phyloP scores from a whole-genome alignment of 2,797 vertebrate genomes.

The Dicrostonyx torquatus region DNA sequence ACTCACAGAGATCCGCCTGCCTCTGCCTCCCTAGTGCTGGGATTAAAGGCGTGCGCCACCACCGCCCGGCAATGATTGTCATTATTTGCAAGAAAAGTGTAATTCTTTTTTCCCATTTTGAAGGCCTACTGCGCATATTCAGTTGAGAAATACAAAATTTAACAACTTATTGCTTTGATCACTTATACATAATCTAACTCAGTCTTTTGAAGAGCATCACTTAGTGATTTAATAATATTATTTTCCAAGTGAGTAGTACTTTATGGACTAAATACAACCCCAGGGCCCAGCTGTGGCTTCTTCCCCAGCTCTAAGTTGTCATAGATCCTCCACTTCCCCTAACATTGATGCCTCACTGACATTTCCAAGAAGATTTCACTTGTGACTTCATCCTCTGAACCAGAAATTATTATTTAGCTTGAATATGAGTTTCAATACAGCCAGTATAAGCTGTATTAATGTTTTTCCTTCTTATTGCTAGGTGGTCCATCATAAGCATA shows the following conservation, averaged over 20 bases:
- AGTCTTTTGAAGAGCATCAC: neutral
- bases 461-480: neutral
- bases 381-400: neutral
- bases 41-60: no score
- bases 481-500: neutral
- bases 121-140: neutral
- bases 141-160: conserved; percentile 37
- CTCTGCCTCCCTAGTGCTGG: no score
- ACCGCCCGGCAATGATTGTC: no score
- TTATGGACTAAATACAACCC: neutral
- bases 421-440: neutral
- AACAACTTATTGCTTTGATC: neutral
- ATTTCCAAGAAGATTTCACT: neutral
- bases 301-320: neutral
- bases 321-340: neutral
- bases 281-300: neutral
- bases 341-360: neutral
- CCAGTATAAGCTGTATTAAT: neutral
- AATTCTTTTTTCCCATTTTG: neutral
- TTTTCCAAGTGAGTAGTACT: neutral
- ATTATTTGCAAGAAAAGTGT: neutral
- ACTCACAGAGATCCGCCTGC: no score
- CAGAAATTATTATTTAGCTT: neutral
- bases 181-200: neutral
- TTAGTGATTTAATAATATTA: neutral